Conservation (phyloP, 1,140 invertebrate genomes). For the Drosophila bifasciata region DNA sequence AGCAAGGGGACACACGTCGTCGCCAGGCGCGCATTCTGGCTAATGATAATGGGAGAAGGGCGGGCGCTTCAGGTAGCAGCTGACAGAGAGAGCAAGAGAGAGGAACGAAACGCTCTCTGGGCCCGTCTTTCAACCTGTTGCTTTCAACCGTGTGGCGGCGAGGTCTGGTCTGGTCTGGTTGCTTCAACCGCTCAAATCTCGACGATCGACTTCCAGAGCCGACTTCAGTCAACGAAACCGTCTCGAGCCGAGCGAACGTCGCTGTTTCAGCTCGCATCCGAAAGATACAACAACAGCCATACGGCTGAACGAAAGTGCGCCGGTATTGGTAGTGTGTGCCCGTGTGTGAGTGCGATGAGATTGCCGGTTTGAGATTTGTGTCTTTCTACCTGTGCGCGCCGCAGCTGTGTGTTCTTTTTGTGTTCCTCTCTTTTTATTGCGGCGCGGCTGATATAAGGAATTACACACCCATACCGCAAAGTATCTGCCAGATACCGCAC, state of each 20-base stretch:
- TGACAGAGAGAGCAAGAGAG: constrained; percentile 6
- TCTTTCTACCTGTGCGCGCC: constrained; percentile 69
- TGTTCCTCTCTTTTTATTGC: constrained; percentile 45
- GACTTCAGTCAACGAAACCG: constrained; percentile 73
- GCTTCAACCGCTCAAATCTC: constrained; percentile 53
- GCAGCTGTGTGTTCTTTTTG: constrained; percentile 49
- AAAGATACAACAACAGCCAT: constrained; percentile 22
- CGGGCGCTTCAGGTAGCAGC: constrained; percentile 70
- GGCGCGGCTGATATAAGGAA: constrained; percentile 51
- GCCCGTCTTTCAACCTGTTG: constrained; percentile 63
- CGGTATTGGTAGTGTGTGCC: constrained; percentile 28
- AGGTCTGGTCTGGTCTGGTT: neutral
- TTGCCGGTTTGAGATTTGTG: constrained; percentile 77
- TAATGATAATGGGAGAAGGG: constrained; percentile 79
- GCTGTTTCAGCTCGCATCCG: constrained; percentile 28
- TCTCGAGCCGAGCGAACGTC: constrained; percentile 70
- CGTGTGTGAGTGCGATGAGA: constrained; percentile 44
- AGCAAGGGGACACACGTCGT: constrained; percentile 53
- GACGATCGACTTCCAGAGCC: constrained; percentile 50
- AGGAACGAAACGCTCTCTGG: constrained; percentile 13
- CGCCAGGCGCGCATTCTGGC: constrained; percentile 60
- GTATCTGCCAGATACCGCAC: constrained; percentile 72
- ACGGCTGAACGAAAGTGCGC: constrained; percentile 5
- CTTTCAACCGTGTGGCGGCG: constrained; percentile 59
- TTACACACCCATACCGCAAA: constrained; percentile 46